Percentiles rank a stretch among this genome's conserved stretches.
Evolutionary conservation across 1,140 invertebrate genomes (phyloP).

Genomic region (Eumeta japonica): DNA sequence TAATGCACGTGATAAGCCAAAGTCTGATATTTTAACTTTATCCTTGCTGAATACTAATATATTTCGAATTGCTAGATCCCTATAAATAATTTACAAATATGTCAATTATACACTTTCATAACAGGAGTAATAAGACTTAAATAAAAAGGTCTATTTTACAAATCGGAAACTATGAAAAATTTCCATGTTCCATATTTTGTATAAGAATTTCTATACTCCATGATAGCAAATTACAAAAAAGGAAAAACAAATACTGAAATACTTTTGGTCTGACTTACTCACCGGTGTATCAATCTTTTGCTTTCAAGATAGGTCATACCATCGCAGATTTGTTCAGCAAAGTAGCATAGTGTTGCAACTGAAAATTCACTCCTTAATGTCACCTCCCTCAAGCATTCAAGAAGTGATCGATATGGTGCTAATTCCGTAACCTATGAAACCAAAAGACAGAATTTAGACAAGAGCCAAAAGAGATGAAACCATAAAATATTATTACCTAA

Average conservation of each 20-base stretch:
- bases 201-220: too few relatives aligned
- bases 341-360: constrained; percentile 84
- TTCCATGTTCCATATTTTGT: too few relatives aligned
- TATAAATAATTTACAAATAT: constrained; percentile 37
- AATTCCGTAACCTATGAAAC: constrained; percentile 82
- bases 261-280: too few relatives aligned
- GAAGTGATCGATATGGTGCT: constrained; percentile 87
- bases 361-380: constrained; percentile 85
- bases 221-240: too few relatives aligned
- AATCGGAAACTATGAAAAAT: too few relatives aligned
- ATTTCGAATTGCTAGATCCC: constrained; percentile 92
- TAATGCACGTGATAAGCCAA: constrained; percentile 91
- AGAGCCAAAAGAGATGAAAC: too few relatives aligned
- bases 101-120: constrained; percentile 1
- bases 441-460: constrained; percentile 6
- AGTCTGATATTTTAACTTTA: constrained; percentile 98
- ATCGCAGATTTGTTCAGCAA: constrained; percentile 92
- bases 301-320: constrained; percentile 94
- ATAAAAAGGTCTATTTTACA: too few relatives aligned
- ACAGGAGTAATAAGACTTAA: not conserved
- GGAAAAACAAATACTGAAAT: too few relatives aligned
- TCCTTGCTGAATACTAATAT: constrained; percentile 94
- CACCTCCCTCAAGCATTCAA: constrained; percentile 95
- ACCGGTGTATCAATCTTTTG: constrained; percentile 90
- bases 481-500: too few relatives aligned